A percentile compares a stretch with the other conserved stretches of the same genome.
These are phyloP conservation scores for Protobothrops flavoviridis DNA, from an alignment of 2,113 vertebrate species.

Conservation along the genomic window DNA sequence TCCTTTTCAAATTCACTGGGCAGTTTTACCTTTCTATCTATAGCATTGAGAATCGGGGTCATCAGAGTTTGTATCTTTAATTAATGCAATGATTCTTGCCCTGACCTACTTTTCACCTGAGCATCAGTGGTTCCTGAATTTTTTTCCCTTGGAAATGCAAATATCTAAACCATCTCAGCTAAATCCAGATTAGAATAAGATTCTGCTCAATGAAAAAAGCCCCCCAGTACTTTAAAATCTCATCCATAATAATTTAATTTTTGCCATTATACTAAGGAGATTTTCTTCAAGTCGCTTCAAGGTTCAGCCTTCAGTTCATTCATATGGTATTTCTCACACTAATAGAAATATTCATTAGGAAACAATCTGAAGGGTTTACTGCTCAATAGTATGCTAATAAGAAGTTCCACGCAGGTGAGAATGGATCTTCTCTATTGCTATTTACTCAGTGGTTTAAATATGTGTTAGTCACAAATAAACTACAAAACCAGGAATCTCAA, in stretches of 20 bases:
- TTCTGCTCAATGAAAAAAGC: constrained; percentile 34
- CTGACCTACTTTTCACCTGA: constrained; percentile 55
- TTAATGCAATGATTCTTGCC: constrained; percentile 56
- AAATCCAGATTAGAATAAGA: constrained; percentile 54
- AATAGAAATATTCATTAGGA: constrained; percentile 5
- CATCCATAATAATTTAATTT: constrained; percentile 50
- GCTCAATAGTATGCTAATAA: background rate
- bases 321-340: background rate
- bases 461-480: background rate
- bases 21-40: constrained; percentile 41
- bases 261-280: constrained; percentile 30
- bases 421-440: background rate
- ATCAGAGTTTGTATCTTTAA: constrained; percentile 55
- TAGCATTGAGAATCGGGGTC: constrained; percentile 41
- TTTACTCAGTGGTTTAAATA: background rate
- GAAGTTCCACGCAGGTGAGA: background rate
- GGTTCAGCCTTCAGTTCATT: constrained; percentile 15
- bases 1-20: constrained; percentile 2
- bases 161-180: constrained; percentile 56
- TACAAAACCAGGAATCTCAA: background rate
- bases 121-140: constrained; percentile 38
- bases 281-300: constrained; percentile 25
- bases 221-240: constrained; percentile 38
- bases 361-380: background rate
- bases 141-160: constrained; percentile 48